These are phyloP conservation scores for Pituophis catenifer DNA, from an alignment of 2,113 vertebrate species.

Conservation along the genomic window DNA sequence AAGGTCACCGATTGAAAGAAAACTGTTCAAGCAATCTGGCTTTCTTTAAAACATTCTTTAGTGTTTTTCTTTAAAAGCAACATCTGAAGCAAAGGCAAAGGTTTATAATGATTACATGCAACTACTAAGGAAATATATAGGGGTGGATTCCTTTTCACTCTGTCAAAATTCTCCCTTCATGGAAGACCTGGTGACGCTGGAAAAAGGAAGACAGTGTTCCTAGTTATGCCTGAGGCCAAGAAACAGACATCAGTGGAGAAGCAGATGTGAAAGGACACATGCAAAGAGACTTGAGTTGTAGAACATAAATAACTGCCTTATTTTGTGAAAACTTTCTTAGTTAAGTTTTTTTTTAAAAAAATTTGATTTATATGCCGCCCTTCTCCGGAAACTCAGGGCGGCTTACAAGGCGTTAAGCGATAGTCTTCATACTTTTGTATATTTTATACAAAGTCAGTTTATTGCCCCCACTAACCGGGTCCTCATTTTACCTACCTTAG, in stretches of 20 bases:
- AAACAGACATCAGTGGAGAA: slow-evolving; percentile 36
- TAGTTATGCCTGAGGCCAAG: slow-evolving; percentile 11
- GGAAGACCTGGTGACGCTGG: neutral
- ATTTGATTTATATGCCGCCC: too few species aligned
- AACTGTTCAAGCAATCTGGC: neutral
- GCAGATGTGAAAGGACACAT: slow-evolving; percentile 28
- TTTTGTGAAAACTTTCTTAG: neutral
- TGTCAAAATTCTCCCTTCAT: slow-evolving; percentile 3
- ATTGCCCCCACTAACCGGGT: too few species aligned
- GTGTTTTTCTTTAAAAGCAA: neutral
- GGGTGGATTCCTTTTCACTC: neutral
- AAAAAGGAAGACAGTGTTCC: neutral
- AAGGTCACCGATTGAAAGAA: neutral
- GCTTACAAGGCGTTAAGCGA: too few species aligned
- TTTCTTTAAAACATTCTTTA: neutral
- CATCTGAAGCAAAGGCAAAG: neutral
- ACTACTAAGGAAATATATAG: neutral
- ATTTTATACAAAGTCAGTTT: too few species aligned
- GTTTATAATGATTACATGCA: neutral
- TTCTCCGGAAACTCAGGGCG: too few species aligned
- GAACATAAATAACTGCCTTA: slow-evolving; percentile 32
- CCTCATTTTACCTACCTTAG: too few species aligned
- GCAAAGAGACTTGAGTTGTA: slow-evolving; percentile 32
- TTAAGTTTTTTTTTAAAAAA: neutral
- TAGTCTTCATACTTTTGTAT: too few species aligned